Conservation (phyloP, 1,140 invertebrate species). For the Megalopta genalis region DNA sequence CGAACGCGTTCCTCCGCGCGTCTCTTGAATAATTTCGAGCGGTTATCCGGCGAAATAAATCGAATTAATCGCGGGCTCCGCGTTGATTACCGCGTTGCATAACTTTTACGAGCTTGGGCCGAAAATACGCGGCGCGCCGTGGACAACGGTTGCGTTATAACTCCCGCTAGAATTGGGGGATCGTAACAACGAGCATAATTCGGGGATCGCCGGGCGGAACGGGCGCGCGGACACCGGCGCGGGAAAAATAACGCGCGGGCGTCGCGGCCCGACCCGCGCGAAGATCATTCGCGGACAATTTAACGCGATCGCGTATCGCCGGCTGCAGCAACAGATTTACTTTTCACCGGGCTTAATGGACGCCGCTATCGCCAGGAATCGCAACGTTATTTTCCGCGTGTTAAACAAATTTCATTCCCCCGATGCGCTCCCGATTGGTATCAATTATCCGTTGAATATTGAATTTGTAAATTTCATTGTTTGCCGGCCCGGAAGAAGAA, state of each 20-base stretch:
- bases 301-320: neutral
- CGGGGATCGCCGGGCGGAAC: too few relatives aligned
- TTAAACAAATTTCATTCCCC: conserved; percentile 19
- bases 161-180: too few relatives aligned
- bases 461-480: conserved; percentile 21
- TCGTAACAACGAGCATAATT: too few relatives aligned
- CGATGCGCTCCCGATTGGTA: conserved; percentile 4
- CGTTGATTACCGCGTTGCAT: too few relatives aligned
- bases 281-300: conserved; percentile 18
- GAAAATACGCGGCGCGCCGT: too few relatives aligned
- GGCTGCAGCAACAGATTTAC: conserved; percentile 2
- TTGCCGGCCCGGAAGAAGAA: neutral
- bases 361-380: conserved; percentile 7
- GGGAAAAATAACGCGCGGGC: neutral
- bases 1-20: too few relatives aligned
- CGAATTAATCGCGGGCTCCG: too few relatives aligned
- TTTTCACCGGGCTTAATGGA: conserved; percentile 24
- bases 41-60: too few relatives aligned
- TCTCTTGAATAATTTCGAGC: too few relatives aligned
- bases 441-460: conserved; percentile 28
- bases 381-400: conserved; percentile 31
- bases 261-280: neutral
- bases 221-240: too few relatives aligned
- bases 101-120: too few relatives aligned
- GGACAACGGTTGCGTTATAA: too few relatives aligned